Conservation (phyloP, 2,888 invertebrate species). For the Philopedon plagiatum region DNA sequence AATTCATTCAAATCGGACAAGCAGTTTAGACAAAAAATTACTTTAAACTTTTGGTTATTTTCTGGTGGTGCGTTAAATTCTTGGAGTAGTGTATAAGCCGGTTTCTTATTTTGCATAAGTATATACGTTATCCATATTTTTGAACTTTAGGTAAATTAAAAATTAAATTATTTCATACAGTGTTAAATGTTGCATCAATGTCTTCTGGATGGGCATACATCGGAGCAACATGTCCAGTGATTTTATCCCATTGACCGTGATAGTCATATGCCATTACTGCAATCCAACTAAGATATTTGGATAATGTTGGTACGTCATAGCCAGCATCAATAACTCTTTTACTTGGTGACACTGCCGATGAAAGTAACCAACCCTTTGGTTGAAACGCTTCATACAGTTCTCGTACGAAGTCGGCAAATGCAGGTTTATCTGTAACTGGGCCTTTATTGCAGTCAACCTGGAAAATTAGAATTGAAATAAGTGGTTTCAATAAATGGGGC, state of each 20-base stretch:
- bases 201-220: slow-evolving; percentile 85
- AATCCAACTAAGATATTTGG: slow-evolving; percentile 88
- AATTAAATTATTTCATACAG: slow-evolving; percentile 68
- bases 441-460: slow-evolving; percentile 88
- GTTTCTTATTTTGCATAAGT: no score
- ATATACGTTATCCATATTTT: no score
- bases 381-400: slow-evolving; percentile 82
- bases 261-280: slow-evolving; percentile 94
- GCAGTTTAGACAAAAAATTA: no score
- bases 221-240: slow-evolving; percentile 91
- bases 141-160: no score
- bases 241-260: slow-evolving; percentile 93
- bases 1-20: no score
- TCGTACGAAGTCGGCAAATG: slow-evolving; percentile 81
- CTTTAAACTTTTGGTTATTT: no score
- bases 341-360: slow-evolving; percentile 89
- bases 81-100: no score
- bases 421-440: slow-evolving; percentile 83
- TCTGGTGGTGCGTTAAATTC: no score
- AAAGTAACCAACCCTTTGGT: slow-evolving; percentile 80
- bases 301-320: slow-evolving; percentile 85
- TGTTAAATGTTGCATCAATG: slow-evolving; percentile 83
- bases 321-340: slow-evolving; percentile 88
- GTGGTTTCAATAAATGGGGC: neutral
- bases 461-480: neutral